phyloP scores from a whole-genome alignment of 2,888 invertebrate genomes.

The Meteorus cinctellus region DNA sequence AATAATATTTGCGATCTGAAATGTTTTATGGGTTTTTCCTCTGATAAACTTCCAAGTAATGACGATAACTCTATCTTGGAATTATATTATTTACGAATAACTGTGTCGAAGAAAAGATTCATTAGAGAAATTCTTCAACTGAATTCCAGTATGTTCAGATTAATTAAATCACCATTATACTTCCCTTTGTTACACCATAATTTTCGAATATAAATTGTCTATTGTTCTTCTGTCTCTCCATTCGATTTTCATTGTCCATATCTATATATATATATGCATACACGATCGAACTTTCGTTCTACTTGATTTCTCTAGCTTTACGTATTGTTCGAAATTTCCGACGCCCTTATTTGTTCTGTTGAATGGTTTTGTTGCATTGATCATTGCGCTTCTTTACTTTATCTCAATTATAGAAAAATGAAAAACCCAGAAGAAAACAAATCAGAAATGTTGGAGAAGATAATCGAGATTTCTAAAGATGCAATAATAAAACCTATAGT shows the following conservation, averaged over 20 bases:
- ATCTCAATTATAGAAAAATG: background rate
- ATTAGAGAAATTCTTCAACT: too few species aligned
- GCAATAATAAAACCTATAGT: background rate
- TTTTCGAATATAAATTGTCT: background rate
- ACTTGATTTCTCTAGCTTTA: background rate
- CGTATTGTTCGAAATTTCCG: conserved; percentile 1
- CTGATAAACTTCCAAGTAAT: background rate
- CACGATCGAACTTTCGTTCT: background rate
- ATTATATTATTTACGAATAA: background rate
- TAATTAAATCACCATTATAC: background rate
- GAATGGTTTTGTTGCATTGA: background rate
- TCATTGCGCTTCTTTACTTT: background rate
- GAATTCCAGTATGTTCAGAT: background rate
- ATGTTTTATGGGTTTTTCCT: background rate
- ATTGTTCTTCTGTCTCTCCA: background rate
- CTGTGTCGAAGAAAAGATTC: too few species aligned
- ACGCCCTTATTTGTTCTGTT: background rate
- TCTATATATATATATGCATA: background rate
- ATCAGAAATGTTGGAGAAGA: background rate
- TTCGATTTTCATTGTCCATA: background rate
- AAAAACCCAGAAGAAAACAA: background rate
- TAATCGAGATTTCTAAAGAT: background rate
- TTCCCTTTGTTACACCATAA: background rate
- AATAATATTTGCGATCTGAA: background rate
- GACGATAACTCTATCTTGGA: background rate